Evolutionary conservation across 2,888 invertebrate species (phyloP), one percentile per base, ranked within the genome.

Genomic region (Erebia ligea): DNA sequence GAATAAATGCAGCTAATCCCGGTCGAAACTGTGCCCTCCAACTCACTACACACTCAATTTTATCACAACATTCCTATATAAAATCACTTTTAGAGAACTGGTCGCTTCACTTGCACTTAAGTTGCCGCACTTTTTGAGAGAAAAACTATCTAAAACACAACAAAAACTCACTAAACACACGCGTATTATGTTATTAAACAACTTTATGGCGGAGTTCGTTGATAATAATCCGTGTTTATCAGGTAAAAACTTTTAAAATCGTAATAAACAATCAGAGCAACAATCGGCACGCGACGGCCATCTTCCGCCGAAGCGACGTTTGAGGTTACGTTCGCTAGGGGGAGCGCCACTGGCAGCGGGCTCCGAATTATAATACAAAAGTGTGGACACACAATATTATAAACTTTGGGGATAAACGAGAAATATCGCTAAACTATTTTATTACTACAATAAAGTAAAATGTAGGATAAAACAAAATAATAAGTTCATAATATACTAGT

Each of bases 281-380:
- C 89, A 86, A 82, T 84, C 90, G 83, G 83, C 87, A 90, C 89
- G 86, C 92, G 92, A 88, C 92, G 91, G 92, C 92, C 92, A 92
- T 92, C 89, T 92, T 92, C 91, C 91, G 91, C 87, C 87, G 86
- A 85, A 86, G 86, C 83, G 82, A 79, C 82, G 86, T 89, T 91
- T 87, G 75, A 87, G 83, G 84, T 86, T 88, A 82, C 74, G 74
- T 75, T 70, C 83, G 80, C 84, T 81, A 92, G 92, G 89, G 87
- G 92, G 88, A 84, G 84, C 77, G 42, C 3, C 34, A 34, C 34
- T 34, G 5, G 6, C 13, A 73, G 21, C 54, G 66, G 52, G 21
- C 45, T 48, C 45, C 62, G 34, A 67, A 42, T 52, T 56, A 21
- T 66, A 19, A 42, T 9, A 66, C 40, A 54, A 54, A 17, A 48